A percentile compares a stretch with the other conserved stretches of the same genome.
Evolutionary conservation across 35 echinoderm and acorn worm species (phyloP).

Genomic region (Eucidaris tribuloides): DNA sequence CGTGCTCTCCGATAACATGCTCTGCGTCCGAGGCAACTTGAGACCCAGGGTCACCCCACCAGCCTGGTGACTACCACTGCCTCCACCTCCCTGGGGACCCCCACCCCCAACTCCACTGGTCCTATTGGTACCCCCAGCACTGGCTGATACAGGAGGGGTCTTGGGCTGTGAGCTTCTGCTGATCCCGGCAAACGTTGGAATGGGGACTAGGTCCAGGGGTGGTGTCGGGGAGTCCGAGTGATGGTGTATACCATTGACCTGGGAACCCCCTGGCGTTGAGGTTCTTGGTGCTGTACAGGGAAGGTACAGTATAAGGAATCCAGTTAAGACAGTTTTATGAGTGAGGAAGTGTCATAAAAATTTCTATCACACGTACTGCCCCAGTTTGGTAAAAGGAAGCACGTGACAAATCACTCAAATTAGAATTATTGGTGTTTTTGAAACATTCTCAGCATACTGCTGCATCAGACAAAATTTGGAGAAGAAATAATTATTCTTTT

Average conservation of each 20-base stretch:
- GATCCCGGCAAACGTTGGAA: neutral
- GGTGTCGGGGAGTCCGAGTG: neutral
- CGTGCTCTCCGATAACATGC: constrained; percentile 64
- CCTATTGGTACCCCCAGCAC: neutral
- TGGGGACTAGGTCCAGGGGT: neutral
- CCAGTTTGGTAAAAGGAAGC: too few species aligned
- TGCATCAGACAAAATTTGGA: too few species aligned
- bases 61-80: neutral
- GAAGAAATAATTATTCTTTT: too few species aligned
- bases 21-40: constrained; percentile 60
- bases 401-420: too few species aligned
- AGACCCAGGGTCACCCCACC: neutral
- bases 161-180: too few species aligned
- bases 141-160: neutral
- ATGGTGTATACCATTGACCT: neutral
- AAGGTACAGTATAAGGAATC: too few species aligned
- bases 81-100: neutral
- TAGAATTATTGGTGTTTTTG: too few species aligned
- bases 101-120: neutral
- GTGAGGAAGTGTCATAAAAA: too few species aligned
- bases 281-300: neutral
- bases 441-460: too few species aligned
- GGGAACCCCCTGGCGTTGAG: neutral
- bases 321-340: too few species aligned
- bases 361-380: too few species aligned